Evolutionary conservation across 1,140 invertebrate genomes (phyloP), one percentile per base, ranked within the genome.

Genomic region (Metopolophium dirhodum): DNA sequence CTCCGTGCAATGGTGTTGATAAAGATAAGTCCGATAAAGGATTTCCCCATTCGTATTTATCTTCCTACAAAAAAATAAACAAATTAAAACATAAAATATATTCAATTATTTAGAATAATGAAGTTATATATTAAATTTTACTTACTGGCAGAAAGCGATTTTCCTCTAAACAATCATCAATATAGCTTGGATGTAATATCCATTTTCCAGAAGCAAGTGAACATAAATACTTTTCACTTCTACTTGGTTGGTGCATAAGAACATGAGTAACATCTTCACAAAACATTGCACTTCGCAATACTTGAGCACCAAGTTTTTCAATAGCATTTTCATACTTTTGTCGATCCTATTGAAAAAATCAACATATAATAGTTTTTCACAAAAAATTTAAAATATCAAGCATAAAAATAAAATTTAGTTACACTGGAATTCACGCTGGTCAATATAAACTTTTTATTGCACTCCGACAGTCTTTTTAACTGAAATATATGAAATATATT

Each of bases 151-250:
- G 94, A 94, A 98, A 98, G 91, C 94, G 94, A 0, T 96, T 96
- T 30, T 96, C 96, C 54, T 96, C 94, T 37, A 96, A 95, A 91
- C 97, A 98, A 86, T 97, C 96, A 26, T 96, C 96, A 20, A 99
- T 95, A 94, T 98, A 99, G 1, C 96, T 96, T 4, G 96, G 96
- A 94, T 98, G 97, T 20, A 99, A 95, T 6, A 99, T 96, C 98
- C 98, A 99, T 94, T 98, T 97, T 47, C 98, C 98, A 0, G 97
- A 96, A 0, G 98, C 98, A 68, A 99, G 96, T 94, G 97, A 97
- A 7, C 97, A 97, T 6, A 99, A 95, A 95, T 97, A 96, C 95
- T 98, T 98, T 96, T 99, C 98, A 95, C 98, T 98, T 94, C 98
- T 96, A 30, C 96, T 96, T 0, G 97, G 97, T 94, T 96, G 96